phyloP scores from a whole-genome alignment of 2,797 vertebrate genomes.

The Cossypha heuglini region DNA sequence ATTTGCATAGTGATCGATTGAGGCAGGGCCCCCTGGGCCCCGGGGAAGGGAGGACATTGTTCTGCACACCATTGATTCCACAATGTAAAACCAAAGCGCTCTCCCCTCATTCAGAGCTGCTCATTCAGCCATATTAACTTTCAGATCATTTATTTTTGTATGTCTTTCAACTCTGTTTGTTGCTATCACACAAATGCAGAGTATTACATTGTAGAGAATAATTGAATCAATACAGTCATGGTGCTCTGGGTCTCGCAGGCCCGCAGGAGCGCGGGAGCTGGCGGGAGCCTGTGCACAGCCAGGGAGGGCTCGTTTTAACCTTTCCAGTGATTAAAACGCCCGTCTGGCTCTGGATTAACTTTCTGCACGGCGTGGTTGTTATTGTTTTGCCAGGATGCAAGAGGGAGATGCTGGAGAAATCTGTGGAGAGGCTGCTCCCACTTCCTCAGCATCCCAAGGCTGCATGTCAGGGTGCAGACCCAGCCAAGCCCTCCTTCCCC shows the following conservation, averaged over 20 bases:
- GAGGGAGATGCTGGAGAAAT: not conserved
- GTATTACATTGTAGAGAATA: conserved; percentile 76
- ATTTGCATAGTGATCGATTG: conserved; percentile 79
- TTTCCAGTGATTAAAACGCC: conserved; percentile 40
- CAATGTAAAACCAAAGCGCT: conserved; percentile 56
- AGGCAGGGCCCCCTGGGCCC: conserved; percentile 66
- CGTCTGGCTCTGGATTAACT: conserved; percentile 12
- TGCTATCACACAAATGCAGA: conserved; percentile 79
- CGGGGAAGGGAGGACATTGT: conserved; percentile 61
- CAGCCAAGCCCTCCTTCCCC: not conserved
- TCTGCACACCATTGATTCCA: conserved; percentile 59
- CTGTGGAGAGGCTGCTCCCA: rapidly evolving
- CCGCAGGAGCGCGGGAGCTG: conserved; percentile 8
- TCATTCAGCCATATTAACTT: conserved; percentile 81
- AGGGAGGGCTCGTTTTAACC: not conserved
- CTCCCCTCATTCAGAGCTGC: conserved; percentile 71
- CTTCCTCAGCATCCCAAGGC: not conserved
- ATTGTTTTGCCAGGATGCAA: not conserved
- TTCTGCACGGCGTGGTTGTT: not conserved
- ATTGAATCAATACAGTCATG: conserved; percentile 76
- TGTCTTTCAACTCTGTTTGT: conserved; percentile 81
- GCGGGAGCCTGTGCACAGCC: not conserved
- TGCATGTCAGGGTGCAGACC: not conserved
- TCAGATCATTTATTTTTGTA: conserved; percentile 82
- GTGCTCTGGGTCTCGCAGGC: conserved; percentile 56